These are phyloP conservation scores for Menidia beryllina DNA, from an alignment of 2,113 vertebrate genomes.

Conservation along the genomic window DNA sequence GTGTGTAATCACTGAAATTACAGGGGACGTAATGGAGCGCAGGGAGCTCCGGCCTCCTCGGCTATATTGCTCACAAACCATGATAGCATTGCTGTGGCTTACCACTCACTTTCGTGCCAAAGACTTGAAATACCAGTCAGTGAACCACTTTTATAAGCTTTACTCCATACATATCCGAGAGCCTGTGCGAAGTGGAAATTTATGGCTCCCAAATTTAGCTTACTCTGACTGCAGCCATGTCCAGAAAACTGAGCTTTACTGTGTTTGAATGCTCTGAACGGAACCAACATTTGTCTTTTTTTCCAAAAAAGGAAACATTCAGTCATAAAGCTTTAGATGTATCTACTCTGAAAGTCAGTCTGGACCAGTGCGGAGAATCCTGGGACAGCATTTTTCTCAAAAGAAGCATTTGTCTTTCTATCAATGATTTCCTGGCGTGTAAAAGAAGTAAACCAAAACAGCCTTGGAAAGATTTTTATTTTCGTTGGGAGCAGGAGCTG, in stretches of 20 bases:
- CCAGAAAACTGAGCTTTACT: conserved; percentile 15
- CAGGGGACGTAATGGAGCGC: conserved; percentile 76
- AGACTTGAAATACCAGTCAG: conserved; percentile 78
- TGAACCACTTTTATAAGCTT: conserved; percentile 72
- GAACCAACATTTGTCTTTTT: conserved; percentile 38
- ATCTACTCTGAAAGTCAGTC: conserved; percentile 15
- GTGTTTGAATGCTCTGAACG: conserved; percentile 49
- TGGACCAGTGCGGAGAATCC: conserved; percentile 30
- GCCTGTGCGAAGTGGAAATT: conserved; percentile 69
- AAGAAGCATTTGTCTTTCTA: conserved; percentile 27
- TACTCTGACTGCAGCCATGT: conserved; percentile 39
- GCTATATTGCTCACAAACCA: conserved; percentile 75
- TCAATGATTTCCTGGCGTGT: conserved; percentile 57
- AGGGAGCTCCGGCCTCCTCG: conserved; percentile 71
- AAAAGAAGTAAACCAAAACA: conserved; percentile 13
- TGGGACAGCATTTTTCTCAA: conserved; percentile 25
- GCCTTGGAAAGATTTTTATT: conserved; percentile 27
- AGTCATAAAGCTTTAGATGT: conserved; percentile 25
- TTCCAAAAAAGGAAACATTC: conserved; percentile 32
- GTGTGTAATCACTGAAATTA: conserved; percentile 77
- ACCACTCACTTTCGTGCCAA: conserved; percentile 76
- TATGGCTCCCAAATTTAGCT: conserved; percentile 63
- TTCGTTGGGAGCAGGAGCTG: conserved; percentile 24
- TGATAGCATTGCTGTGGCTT: conserved; percentile 81
- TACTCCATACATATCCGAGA: conserved; percentile 70